Evolutionary conservation across 53 echinoderm and acorn worm species (phyloP).

Genomic region (Hippasteria phrygiana): DNA sequence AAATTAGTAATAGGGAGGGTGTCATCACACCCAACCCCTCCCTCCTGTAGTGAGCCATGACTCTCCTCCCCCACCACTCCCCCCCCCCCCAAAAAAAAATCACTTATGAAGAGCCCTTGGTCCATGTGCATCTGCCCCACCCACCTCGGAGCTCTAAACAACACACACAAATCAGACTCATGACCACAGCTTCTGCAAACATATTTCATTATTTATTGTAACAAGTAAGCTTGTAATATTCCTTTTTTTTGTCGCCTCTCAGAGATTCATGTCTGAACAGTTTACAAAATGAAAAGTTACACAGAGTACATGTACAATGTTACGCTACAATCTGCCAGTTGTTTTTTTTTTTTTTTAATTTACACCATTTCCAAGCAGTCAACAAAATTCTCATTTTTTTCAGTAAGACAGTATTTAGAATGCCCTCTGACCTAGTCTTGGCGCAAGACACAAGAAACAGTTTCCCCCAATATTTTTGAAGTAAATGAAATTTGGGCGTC

Average conservation of each 20-base stretch:
- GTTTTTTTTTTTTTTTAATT: neutral
- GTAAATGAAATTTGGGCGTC: too few relatives aligned
- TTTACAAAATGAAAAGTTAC: conserved; percentile 36
- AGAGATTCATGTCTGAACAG: neutral
- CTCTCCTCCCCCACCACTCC: too few relatives aligned
- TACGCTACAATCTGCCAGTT: conserved; percentile 2
- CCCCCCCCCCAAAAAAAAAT: too few relatives aligned
- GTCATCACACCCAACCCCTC: too few relatives aligned
- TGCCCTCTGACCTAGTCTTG: too few relatives aligned
- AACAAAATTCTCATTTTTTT: neutral
- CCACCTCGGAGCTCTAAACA: neutral
- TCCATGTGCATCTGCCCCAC: neutral
- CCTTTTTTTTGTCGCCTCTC: neutral
- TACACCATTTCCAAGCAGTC: conserved; percentile 17
- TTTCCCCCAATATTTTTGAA: too few relatives aligned
- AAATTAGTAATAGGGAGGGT: too few relatives aligned
- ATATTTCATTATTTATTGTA: conserved; percentile 42
- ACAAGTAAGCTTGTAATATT: conserved; percentile 41
- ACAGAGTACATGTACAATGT: conserved; percentile 34
- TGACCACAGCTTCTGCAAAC: neutral
- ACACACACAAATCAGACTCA: neutral
- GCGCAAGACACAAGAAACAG: too few relatives aligned
- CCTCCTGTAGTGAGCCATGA: too few relatives aligned
- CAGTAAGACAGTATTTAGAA: neutral
- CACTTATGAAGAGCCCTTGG: too few relatives aligned